A percentile compares a stretch with the other conserved stretches of the same genome.
These are phyloP conservation scores for Amiota mariae DNA, from an alignment of 2,888 invertebrate species.

Conservation along the genomic window DNA sequence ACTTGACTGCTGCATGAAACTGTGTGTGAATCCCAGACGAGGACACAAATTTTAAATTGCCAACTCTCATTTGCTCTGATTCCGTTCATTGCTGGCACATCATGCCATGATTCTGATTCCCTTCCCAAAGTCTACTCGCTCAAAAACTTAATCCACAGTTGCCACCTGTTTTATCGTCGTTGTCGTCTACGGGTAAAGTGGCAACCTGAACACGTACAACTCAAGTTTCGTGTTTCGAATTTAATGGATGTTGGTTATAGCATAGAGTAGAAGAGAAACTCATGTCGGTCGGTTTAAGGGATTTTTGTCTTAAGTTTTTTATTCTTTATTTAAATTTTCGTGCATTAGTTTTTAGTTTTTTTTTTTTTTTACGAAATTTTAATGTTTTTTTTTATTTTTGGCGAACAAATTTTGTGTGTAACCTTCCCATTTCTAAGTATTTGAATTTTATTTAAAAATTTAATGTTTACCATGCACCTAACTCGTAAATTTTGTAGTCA, in stretches of 20 bases:
- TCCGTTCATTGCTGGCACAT: neutral
- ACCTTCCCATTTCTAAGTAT: neutral
- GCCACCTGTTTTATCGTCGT: neutral
- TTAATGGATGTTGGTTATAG: neutral
- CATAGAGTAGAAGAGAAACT: too few relatives aligned
- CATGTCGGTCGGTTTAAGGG: neutral
- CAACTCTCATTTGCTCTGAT: conserved; percentile 10
- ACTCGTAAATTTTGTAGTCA: neutral
- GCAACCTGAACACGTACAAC: conserved; percentile 27
- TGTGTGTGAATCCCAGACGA: neutral
- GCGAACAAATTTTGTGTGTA: neutral
- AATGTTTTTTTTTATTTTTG: neutral
- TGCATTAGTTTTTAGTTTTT: neutral
- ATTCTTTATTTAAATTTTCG: neutral
- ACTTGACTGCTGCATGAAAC: neutral
- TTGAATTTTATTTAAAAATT: conserved; percentile 1
- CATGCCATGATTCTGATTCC: too few relatives aligned
- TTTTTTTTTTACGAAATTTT: neutral
- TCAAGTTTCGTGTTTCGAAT: conserved; percentile 26
- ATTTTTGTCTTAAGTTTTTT: neutral
- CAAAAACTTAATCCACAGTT: neutral
- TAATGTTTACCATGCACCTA: neutral
- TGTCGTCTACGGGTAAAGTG: conserved; percentile 10
- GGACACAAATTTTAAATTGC: conserved; percentile 16
- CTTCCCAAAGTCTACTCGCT: neutral